Percentiles rank a stretch among this genome's conserved stretches.
Evolutionary conservation across 1,140 invertebrate species (phyloP).

Genomic region (Apocrypta bakeri): DNA sequence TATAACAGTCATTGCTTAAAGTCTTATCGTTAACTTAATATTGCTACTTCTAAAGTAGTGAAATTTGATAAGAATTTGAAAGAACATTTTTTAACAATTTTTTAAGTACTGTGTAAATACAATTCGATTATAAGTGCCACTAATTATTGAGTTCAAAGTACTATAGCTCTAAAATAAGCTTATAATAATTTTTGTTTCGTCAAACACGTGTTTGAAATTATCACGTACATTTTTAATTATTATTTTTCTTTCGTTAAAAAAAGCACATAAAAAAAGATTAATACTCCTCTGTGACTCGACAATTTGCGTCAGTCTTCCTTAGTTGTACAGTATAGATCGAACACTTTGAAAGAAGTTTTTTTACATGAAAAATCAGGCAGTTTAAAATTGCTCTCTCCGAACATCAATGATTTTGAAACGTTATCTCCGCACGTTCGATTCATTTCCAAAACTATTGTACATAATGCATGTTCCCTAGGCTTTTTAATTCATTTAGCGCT

Average conservation of each 20-base stretch:
- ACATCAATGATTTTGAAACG: conserved; percentile 2
- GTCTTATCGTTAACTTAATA: conserved; percentile 32
- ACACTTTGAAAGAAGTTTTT: conserved; percentile 10
- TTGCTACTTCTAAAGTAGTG: neutral
- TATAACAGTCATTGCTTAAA: conserved; percentile 37
- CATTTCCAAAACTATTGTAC: conserved; percentile 25
- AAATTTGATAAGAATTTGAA: conserved; percentile 44
- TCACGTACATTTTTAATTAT: too few species aligned
- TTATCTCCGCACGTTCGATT: conserved; percentile 9
- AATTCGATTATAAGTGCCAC: conserved; percentile 32
- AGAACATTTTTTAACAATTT: conserved; percentile 22
- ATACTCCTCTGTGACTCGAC: neutral
- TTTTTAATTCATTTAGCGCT: neutral
- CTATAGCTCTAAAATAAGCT: conserved; percentile 41
- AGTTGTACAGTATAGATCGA: neutral
- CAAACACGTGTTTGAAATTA: conserved; percentile 3
- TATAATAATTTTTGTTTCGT: conserved; percentile 41
- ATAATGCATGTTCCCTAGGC: neutral
- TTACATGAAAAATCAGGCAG: conserved; percentile 38
- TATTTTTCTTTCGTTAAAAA: too few species aligned
- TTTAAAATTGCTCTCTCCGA: conserved; percentile 33
- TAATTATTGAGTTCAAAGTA: conserved; percentile 45
- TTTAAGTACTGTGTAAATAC: conserved; percentile 51
- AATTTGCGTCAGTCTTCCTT: neutral
- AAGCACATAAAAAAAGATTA: conserved; percentile 4